Base-by-base conservation (phyloP, 2,797 vertebrate genomes). In the Micrastur ruficollis region DNA sequence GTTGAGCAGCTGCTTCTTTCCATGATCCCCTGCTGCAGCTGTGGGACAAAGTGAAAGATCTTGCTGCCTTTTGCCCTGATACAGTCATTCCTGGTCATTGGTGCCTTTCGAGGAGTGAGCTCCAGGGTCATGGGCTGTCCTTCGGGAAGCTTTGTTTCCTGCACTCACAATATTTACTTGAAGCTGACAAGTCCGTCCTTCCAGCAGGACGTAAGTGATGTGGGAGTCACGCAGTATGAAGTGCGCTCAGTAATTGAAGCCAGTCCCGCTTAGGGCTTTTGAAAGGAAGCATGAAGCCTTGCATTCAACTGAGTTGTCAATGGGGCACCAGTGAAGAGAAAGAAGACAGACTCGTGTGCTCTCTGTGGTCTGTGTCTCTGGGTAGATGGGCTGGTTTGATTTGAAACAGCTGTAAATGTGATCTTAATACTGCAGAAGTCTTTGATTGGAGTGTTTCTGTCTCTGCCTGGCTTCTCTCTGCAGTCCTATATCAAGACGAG, bases 361-460 rank as follows among this genome's bases (percentile, higher is more conserved):
- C 29, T 82, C 40, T 80, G 86, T 73, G 90, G 81, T 90, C 67
- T 86, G 14, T 91, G 78, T 93, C 10, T 0, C 61, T 76, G 89
- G 31, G n/a, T 73, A 56, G 66, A 94, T 2, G 22, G 44, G 70
- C n/a, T 89, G 67, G 78, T 52, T 36, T 87, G 78, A 94, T 94
- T 89, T 74, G 89, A 94, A 96, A 91, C 93, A 95, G 78, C 63
- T 70, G 40, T 27, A 76, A 89, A 80, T 80, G 16, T 76, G 67
- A 85, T 89, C 67, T 63, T 68, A 89, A 44, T 71, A 61, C 38
- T 73, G 40, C 59, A 85, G 44, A 92, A 92, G 42, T 59, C 52
- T 85, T 91, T 81, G 26, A 78, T 7, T 83, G 42, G 49, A 63
- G 26, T 23, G 21, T 81, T 93, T 92, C 31, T 22, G 16, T 52